These are phyloP conservation scores for Trichogramma pretiosum DNA, from an alignment of 1,140 invertebrate species.

Conservation along the genomic window DNA sequence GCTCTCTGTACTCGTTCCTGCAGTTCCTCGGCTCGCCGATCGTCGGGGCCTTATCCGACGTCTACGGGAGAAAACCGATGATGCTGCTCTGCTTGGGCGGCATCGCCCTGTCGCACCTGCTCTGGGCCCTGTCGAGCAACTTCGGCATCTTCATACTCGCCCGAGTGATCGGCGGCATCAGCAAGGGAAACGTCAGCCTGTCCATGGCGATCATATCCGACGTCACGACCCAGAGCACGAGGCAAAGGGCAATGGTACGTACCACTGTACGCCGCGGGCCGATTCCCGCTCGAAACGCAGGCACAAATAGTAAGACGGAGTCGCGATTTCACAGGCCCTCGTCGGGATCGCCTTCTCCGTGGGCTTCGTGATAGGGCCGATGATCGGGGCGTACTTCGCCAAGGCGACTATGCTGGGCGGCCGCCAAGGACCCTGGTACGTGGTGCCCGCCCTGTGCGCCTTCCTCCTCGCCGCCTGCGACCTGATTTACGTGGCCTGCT, in stretches of 20 bases:
- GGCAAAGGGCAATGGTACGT: constrained; percentile 93
- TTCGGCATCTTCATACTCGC: constrained; percentile 90
- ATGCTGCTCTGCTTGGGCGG: constrained; percentile 80
- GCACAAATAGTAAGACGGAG: too few relatives aligned
- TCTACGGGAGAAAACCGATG: constrained; percentile 84
- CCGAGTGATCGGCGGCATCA: constrained; percentile 85
- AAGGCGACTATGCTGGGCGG: constrained; percentile 54
- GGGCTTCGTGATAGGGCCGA: constrained; percentile 91
- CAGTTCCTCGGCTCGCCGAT: constrained; percentile 94
- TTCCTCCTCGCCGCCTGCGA: constrained; percentile 69
- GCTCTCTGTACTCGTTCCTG: constrained; percentile 93
- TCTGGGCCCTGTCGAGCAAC: constrained; percentile 83
- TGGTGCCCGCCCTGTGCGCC: constrained; percentile 78
- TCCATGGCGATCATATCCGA: constrained; percentile 94
- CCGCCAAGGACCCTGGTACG: constrained; percentile 63
- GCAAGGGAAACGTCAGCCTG: constrained; percentile 93
- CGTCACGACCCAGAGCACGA: constrained; percentile 68
- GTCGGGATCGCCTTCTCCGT: constrained; percentile 96
- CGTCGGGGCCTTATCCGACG: constrained; percentile 89
- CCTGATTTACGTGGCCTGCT: constrained; percentile 66
- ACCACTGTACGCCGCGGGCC: too few relatives aligned
- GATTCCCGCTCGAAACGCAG: too few relatives aligned
- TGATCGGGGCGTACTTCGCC: constrained; percentile 88
- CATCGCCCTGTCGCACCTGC: constrained; percentile 72
- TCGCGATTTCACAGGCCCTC: constrained; percentile 80